Conservation (phyloP, 2,797 vertebrate species). For the Hypotaenidia philippensis region DNA sequence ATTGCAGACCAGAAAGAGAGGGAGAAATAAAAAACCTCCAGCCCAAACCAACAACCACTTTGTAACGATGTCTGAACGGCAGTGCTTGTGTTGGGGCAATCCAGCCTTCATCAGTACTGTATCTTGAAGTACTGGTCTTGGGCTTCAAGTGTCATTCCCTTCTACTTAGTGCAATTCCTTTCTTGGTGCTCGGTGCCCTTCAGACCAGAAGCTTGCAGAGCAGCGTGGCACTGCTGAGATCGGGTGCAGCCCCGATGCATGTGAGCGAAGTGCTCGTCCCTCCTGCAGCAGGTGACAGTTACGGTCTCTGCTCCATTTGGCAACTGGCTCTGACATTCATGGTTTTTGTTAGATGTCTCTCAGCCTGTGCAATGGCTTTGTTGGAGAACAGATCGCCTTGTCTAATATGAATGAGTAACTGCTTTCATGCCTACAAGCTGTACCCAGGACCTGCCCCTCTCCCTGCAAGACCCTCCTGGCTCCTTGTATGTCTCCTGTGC, state of each 20-base stretch:
- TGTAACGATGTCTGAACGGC: neutral
- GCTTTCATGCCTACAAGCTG: neutral
- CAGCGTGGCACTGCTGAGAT: neutral
- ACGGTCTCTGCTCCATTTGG: rapidly evolving
- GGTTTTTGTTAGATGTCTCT: neutral
- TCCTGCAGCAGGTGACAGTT: rapidly evolving
- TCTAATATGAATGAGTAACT: neutral
- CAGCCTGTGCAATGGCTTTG: neutral
- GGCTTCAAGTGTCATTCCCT: neutral
- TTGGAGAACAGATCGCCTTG: neutral
- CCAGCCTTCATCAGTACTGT: no score
- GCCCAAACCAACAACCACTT: neutral
- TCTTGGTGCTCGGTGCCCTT: neutral
- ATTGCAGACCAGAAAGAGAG: neutral
- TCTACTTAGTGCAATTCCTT: neutral
- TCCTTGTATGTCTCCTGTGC: neutral
- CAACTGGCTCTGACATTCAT: neutral
- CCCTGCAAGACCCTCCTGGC: neutral
- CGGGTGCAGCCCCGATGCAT: neutral
- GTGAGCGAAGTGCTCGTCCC: neutral
- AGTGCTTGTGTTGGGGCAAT: neutral
- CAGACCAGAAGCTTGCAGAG: neutral
- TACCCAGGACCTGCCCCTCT: neutral
- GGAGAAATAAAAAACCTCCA: neutral
- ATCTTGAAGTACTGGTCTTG: neutral